These are phyloP conservation scores for Stramonita haemastoma DNA, from an alignment of 2,888 invertebrate genomes.

Conservation along the genomic window DNA sequence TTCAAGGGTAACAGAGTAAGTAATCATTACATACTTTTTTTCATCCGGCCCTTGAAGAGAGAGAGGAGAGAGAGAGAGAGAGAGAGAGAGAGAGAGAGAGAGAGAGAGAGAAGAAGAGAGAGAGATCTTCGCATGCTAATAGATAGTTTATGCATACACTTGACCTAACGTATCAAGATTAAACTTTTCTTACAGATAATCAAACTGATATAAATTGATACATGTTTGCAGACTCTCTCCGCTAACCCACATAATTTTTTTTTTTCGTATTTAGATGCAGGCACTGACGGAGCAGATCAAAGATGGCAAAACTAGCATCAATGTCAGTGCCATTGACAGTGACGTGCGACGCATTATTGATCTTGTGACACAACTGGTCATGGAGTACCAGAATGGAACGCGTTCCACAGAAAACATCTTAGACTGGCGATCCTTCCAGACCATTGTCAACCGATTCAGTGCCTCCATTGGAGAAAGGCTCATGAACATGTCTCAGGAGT, in stretches of 20 bases:
- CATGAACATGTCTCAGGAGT: constrained; percentile 40
- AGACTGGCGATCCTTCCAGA: constrained; percentile 43
- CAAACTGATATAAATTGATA: background rate
- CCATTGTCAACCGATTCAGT: constrained; percentile 40
- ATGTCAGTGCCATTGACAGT: constrained; percentile 35
- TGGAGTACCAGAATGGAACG: constrained; percentile 41
- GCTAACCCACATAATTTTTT: background rate
- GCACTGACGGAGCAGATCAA: constrained; percentile 37
- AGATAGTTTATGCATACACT: background rate
- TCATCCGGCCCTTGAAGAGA: too few species aligned
- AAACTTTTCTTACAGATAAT: background rate
- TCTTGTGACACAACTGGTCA: constrained; percentile 40
- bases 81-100: constrained; percentile 9
- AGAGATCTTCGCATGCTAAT: background rate
- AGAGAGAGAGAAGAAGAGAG: background rate
- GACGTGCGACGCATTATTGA: constrained; percentile 43
- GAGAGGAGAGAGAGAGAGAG: background rate
- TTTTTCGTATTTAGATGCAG: constrained; percentile 20
- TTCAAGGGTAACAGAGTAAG: too few species aligned
- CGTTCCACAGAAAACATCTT: constrained; percentile 41
- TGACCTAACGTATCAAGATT: background rate
- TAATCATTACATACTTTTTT: too few species aligned
- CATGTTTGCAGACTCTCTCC: background rate
- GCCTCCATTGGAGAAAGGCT: constrained; percentile 39
- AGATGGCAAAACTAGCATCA: constrained; percentile 39